phyloP scores from a whole-genome alignment of 2,797 vertebrate genomes.

The Acipenser oxyrinchus region DNA sequence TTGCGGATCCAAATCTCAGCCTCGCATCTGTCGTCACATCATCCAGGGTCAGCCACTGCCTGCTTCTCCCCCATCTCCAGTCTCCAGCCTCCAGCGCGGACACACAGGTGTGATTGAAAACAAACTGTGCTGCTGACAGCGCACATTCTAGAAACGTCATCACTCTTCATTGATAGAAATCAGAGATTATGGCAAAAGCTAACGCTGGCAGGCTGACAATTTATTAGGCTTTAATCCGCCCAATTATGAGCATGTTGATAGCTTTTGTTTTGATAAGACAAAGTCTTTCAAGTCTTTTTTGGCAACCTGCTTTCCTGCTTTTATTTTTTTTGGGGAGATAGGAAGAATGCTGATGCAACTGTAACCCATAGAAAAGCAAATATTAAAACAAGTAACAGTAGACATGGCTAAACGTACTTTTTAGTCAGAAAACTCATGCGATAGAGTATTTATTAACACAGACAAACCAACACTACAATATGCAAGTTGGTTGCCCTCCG shows the following conservation, averaged over 20 bases:
- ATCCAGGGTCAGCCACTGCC: not conserved
- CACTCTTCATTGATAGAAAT: not conserved
- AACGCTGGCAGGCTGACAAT: not conserved
- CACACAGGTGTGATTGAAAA: not conserved
- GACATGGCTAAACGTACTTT: too few species aligned
- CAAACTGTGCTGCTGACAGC: not conserved
- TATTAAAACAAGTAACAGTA: too few species aligned
- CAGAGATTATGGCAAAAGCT: not conserved
- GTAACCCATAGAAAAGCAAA: too few species aligned
- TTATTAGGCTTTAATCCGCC: not conserved
- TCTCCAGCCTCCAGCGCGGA: not conserved
- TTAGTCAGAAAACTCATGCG: too few species aligned
- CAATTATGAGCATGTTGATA: not conserved
- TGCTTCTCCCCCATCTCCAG: too few species aligned
- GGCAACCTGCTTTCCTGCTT: too few species aligned
- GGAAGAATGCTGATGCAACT: too few species aligned
- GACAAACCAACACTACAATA: too few species aligned
- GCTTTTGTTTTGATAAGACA: not conserved
- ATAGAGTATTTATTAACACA: too few species aligned
- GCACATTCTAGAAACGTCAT: not conserved
- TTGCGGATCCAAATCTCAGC: constrained; percentile 18
- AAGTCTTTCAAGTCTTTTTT: not conserved
- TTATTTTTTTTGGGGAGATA: too few species aligned
- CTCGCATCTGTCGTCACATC: not conserved
- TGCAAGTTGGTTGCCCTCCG: too few species aligned